Evolutionary conservation across 1,140 invertebrate species (phyloP).

Genomic region (Radopholus similis): DNA sequence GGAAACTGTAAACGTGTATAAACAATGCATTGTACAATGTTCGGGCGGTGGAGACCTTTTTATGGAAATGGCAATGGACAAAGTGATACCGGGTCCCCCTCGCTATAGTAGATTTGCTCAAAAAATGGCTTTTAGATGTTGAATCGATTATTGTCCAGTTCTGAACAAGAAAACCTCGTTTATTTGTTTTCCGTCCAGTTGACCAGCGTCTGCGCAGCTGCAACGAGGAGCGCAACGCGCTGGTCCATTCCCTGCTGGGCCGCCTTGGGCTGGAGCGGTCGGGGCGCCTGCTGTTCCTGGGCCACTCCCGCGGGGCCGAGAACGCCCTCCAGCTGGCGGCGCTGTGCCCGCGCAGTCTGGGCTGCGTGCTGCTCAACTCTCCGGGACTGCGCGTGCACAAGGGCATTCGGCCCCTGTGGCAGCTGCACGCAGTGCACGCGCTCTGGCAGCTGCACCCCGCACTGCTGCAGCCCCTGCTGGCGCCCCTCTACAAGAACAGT

Average conservation of each 20-base stretch:
- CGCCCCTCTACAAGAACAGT: constrained; percentile 17
- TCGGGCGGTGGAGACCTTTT: background rate
- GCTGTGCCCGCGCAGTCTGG: constrained; percentile 20
- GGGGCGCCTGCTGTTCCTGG: constrained; percentile 38
- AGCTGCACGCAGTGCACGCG: too few species aligned
- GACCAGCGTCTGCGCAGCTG: constrained; percentile 29
- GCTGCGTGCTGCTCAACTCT: too few species aligned
- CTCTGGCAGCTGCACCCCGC: constrained; percentile 21
- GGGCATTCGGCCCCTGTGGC: too few species aligned
- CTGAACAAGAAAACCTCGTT: too few species aligned
- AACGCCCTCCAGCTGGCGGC: constrained; percentile 44
- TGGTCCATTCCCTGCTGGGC: constrained; percentile 39
- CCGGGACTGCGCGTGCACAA: too few species aligned
- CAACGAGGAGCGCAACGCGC: constrained; percentile 38
- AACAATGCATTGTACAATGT: background rate
- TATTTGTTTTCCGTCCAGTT: constrained; percentile 22
- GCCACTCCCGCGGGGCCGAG: constrained; percentile 39
- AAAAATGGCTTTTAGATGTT: too few species aligned
- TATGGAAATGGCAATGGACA: background rate
- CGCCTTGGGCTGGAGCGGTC: constrained; percentile 25
- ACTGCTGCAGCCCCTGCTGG: constrained; percentile 10
- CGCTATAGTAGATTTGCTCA: too few species aligned
- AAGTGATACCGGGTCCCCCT: too few species aligned
- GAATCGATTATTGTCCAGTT: too few species aligned
- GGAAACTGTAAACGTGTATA: too few species aligned